phyloP scores from a whole-genome alignment of 2,888 invertebrate species.

The Gymnosoma rotundatum region DNA sequence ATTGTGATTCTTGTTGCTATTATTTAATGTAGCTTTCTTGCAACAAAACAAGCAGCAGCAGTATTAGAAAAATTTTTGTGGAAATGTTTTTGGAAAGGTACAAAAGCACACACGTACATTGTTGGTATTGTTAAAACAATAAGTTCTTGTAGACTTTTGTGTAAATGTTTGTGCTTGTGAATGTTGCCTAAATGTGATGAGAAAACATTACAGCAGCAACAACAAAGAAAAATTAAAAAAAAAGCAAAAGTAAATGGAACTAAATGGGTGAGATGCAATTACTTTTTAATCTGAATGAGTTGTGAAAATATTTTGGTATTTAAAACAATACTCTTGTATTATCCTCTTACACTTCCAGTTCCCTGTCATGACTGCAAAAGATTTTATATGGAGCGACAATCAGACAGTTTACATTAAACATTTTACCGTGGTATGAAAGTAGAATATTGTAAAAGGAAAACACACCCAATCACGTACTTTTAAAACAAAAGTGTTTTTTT shows the following conservation, averaged over 20 bases:
- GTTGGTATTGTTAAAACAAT: constrained; percentile 22
- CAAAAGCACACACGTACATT: no score
- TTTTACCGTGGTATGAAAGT: constrained; percentile 1
- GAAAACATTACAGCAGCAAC: background rate
- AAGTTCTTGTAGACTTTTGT: constrained; percentile 8
- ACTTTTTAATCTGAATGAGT: constrained; percentile 69
- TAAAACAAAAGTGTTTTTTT: no score
- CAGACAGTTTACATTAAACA: constrained; percentile 22
- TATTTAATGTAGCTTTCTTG: background rate
- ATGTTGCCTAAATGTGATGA: background rate
- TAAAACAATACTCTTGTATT: constrained; percentile 67
- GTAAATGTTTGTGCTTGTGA: background rate
- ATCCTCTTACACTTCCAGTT: constrained; percentile 15
- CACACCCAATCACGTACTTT: background rate
- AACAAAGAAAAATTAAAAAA: background rate
- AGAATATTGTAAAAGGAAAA: background rate
- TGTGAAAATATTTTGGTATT: constrained; percentile 69
- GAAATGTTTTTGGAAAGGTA: no score
- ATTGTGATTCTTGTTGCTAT: background rate
- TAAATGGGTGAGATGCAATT: constrained; percentile 68
- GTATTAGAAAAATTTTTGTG: background rate
- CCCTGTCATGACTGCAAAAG: background rate
- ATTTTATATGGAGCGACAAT: background rate
- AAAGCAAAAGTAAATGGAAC: constrained; percentile 50
- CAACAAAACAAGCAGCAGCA: constrained; percentile 8